These are phyloP conservation scores for Netelia virgata DNA, from an alignment of 2,888 invertebrate species.

Conservation along the genomic window DNA sequence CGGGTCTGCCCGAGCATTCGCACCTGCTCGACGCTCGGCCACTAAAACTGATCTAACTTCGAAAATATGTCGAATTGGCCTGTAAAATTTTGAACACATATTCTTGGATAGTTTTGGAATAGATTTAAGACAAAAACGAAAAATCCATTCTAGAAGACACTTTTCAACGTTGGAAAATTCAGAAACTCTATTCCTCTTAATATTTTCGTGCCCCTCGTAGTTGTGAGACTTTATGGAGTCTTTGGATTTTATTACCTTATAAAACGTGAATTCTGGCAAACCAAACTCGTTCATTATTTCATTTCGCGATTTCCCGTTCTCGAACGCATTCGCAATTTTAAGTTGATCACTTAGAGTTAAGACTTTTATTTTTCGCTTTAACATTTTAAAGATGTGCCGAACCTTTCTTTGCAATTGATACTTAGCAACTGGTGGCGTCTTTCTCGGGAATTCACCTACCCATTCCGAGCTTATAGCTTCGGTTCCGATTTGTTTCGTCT, in stretches of 20 bases:
- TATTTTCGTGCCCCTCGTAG: neutral
- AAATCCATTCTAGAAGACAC: neutral
- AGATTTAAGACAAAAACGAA: conserved; percentile 7
- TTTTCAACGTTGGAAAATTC: neutral
- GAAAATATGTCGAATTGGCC: conserved; percentile 57
- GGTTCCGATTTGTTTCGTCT: too few species aligned
- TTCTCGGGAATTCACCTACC: too few species aligned
- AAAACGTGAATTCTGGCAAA: conserved; percentile 58
- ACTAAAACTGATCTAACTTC: conserved; percentile 57
- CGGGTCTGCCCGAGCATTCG: conserved; percentile 57
- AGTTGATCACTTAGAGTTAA: conserved; percentile 26
- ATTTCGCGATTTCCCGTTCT: conserved; percentile 58
- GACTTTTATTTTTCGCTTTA: too few species aligned
- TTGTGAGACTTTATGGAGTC: conserved; percentile 25
- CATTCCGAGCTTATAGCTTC: too few species aligned
- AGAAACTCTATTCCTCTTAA: neutral
- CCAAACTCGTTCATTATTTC: conserved; percentile 60
- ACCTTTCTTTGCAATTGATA: too few species aligned
- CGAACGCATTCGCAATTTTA: conserved; percentile 63
- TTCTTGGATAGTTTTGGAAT: conserved; percentile 59
- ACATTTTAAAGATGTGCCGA: too few species aligned
- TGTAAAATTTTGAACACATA: conserved; percentile 63
- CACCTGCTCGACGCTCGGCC: conserved; percentile 49
- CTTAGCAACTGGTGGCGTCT: too few species aligned
- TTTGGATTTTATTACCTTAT: conserved; percentile 53